These are phyloP conservation scores for Nerophis ophidion DNA, from an alignment of 2,113 vertebrate genomes.

Conservation along the genomic window DNA sequence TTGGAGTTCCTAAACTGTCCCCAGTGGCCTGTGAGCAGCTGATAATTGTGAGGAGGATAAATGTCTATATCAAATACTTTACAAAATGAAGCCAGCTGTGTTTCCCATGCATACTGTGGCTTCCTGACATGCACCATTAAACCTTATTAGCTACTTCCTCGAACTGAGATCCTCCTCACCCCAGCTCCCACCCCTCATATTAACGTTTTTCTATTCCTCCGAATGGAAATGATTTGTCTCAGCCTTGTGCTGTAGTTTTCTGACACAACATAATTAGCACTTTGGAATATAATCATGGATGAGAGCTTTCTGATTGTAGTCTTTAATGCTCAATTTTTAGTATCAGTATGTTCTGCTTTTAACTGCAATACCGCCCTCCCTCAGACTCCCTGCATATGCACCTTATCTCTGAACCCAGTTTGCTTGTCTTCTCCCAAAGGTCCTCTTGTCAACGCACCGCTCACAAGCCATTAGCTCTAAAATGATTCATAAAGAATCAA, in stretches of 20 bases:
- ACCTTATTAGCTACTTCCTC: slow-evolving; percentile 99
- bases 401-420: slow-evolving; percentile 69
- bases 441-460: slow-evolving; percentile 69
- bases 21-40: slow-evolving; percentile 88
- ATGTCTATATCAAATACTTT: slow-evolving; percentile 99
- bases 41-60: slow-evolving; percentile 89
- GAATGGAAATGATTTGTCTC: slow-evolving; percentile 99
- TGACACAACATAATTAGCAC: slow-evolving; percentile 96
- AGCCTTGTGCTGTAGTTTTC: slow-evolving; percentile 89
- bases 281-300: slow-evolving; percentile 96
- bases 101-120: slow-evolving; percentile 97
- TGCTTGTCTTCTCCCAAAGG: slow-evolving; percentile 80
- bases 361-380: slow-evolving; percentile 36
- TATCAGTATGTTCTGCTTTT: slow-evolving; percentile 54
- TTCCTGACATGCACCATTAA: slow-evolving; percentile 99
- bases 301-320: slow-evolving; percentile 83
- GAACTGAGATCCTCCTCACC: slow-evolving; percentile 96
- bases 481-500: slow-evolving; percentile 85
- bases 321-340: slow-evolving; percentile 93
- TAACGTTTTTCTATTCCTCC: slow-evolving; percentile 97
- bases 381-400: slow-evolving; percentile 47
- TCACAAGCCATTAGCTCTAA: slow-evolving; percentile 86
- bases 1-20: slow-evolving; percentile 87
- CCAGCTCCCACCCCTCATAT: slow-evolving; percentile 97
- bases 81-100: slow-evolving; percentile 99